A percentile compares a stretch with the other conserved stretches of the same genome.
Conservation (phyloP, 2,888 invertebrate species). For the Mallateleia sp. region DNA sequence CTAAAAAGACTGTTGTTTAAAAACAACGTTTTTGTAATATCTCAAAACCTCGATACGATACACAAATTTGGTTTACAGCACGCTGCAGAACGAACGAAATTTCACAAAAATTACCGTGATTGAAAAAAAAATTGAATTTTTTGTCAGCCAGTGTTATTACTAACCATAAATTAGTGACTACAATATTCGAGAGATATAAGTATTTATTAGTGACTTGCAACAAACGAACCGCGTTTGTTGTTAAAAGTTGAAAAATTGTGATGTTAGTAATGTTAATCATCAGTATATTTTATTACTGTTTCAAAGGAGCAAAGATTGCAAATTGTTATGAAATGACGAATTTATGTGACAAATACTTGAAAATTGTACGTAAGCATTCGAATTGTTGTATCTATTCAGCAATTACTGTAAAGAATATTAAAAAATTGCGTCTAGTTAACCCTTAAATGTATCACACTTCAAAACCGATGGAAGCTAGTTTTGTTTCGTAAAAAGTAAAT, state of each 20-base stretch:
- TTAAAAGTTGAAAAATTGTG: slow-evolving; percentile 65
- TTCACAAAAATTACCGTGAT: too few species aligned
- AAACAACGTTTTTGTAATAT: too few species aligned
- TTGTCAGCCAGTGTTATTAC: too few species aligned
- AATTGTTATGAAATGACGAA: slow-evolving; percentile 74
- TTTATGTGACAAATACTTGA: slow-evolving; percentile 70
- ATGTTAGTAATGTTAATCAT: slow-evolving; percentile 75
- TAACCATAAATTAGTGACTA: slow-evolving; percentile 55
- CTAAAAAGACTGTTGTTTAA: too few species aligned
- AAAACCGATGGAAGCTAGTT: not conserved
- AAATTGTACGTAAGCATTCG: slow-evolving; percentile 69
- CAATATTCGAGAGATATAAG: slow-evolving; percentile 55
- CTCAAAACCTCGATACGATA: too few species aligned
- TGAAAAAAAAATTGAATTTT: too few species aligned
- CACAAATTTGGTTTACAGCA: too few species aligned
- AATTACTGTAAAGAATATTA: slow-evolving; percentile 56
- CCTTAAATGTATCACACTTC: slow-evolving; percentile 38
- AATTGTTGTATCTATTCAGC: slow-evolving; percentile 63
- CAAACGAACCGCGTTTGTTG: slow-evolving; percentile 61
- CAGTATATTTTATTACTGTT: slow-evolving; percentile 76
- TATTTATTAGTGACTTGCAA: slow-evolving; percentile 60
- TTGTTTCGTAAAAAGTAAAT: too few species aligned
- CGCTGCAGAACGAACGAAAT: too few species aligned
- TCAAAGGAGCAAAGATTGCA: slow-evolving; percentile 67
- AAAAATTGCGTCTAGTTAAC: slow-evolving; percentile 34